A percentile compares a stretch with the other conserved stretches of the same genome.
These are phyloP conservation scores for Tholera decimalis DNA, from an alignment of 2,888 invertebrate genomes.

Conservation along the genomic window DNA sequence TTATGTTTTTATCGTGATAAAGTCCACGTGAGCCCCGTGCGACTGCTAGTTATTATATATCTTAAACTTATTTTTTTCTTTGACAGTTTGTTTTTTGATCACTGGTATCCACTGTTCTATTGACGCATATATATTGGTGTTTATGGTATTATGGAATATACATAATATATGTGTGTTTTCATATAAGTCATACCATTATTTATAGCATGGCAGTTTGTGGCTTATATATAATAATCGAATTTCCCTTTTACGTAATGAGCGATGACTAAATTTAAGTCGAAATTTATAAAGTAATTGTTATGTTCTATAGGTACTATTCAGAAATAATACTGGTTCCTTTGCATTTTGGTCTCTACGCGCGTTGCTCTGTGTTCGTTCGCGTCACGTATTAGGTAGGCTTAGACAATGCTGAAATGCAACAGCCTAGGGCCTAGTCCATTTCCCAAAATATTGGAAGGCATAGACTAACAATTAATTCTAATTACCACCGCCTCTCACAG, in stretches of 20 bases:
- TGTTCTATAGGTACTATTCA: not conserved
- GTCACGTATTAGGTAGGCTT: not conserved
- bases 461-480: not conserved
- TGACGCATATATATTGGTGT: too few species aligned
- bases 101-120: too few species aligned
- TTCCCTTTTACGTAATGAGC: constrained; percentile 25
- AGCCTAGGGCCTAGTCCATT: not conserved
- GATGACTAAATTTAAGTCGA: not conserved
- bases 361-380: not conserved
- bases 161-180: not conserved
- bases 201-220: constrained; percentile 1
- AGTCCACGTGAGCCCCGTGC: too few species aligned
- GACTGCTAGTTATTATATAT: too few species aligned
- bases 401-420: too few species aligned
- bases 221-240: not conserved
- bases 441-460: constrained; percentile 1
- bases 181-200: not conserved
- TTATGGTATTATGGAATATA: not conserved
- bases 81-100: too few species aligned
- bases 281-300: not conserved
- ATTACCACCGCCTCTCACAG: not conserved
- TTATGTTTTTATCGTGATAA: too few species aligned
- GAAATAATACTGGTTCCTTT: not conserved
- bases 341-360: not conserved
- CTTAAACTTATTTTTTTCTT: too few species aligned